phyloP scores from a whole-genome alignment of 2,888 invertebrate species.

The Pegoplata infirma region DNA sequence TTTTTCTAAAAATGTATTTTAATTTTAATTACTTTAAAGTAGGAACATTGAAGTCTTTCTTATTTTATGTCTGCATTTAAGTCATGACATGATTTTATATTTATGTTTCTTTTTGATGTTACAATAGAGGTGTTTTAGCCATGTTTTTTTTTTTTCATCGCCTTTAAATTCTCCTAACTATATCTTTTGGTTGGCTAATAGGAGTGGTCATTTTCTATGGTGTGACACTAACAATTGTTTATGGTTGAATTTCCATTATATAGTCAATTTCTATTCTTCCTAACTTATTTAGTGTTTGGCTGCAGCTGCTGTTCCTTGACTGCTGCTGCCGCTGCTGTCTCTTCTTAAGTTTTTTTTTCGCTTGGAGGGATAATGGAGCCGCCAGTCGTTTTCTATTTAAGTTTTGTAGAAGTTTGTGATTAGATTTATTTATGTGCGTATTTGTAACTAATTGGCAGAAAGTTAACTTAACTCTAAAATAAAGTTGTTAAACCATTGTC shows the following conservation, averaged over 20 bases:
- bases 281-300: conserved; percentile 16
- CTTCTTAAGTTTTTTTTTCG: too few species aligned
- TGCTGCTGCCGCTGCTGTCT: background rate
- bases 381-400: background rate
- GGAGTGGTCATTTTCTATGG: conserved; percentile 35
- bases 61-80: too few species aligned
- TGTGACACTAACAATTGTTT: conserved; percentile 48
- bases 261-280: conserved; percentile 42
- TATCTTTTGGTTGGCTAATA: background rate
- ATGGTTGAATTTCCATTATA: conserved; percentile 9
- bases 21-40: background rate
- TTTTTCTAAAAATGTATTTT: background rate
- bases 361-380: background rate
- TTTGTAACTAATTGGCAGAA: conserved; percentile 59
- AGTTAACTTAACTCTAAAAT: conserved; percentile 48
- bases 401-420: conserved; percentile 34
- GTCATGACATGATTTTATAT: conserved; percentile 24
- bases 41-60: background rate
- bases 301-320: background rate
- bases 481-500: conserved; percentile 54
- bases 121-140: conserved; percentile 9
- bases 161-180: too few species aligned
- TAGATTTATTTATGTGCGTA: conserved; percentile 51
- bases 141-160: background rate
- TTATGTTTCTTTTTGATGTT: conserved; percentile 30